A percentile compares a stretch with the other conserved stretches of the same genome.
Evolutionary conservation across 2,113 vertebrate species (phyloP).

Genomic region (Gavialis gangeticus): DNA sequence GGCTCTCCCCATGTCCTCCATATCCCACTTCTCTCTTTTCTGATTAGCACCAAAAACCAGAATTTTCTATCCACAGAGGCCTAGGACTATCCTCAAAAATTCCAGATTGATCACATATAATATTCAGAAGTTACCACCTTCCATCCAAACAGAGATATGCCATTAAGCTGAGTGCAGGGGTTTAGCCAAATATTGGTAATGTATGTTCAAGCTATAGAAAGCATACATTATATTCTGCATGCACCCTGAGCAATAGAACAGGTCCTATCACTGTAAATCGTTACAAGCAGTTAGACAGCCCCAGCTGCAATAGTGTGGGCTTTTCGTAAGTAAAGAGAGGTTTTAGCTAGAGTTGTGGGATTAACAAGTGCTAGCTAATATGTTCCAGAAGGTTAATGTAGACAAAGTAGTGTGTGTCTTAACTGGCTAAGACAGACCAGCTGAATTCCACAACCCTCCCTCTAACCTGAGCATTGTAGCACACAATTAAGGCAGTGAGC

Average conservation of each 20-base stretch:
- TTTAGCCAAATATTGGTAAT: neutral
- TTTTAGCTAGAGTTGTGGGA: neutral
- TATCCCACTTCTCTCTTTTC: neutral
- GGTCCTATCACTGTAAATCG: neutral
- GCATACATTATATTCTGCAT: neutral
- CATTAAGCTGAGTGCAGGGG: neutral
- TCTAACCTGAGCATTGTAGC: neutral
- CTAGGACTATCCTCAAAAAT: neutral
- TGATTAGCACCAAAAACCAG: neutral
- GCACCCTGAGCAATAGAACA: neutral
- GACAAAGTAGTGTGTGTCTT: neutral
- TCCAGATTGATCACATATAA: neutral
- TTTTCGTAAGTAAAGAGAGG: neutral
- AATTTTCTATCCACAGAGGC: neutral
- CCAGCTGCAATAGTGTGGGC: neutral
- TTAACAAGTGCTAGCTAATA: neutral
- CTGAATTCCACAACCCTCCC: neutral
- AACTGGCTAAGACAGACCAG: neutral
- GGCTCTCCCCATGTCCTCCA: no score
- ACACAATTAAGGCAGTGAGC: neutral
- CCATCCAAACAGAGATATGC: neutral
- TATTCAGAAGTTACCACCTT: neutral
- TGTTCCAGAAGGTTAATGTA: neutral
- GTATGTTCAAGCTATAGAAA: accelerated
- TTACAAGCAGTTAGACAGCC: neutral